These are phyloP conservation scores for Arctopsyche grandis DNA, from an alignment of 1,140 invertebrate genomes.

Conservation along the genomic window DNA sequence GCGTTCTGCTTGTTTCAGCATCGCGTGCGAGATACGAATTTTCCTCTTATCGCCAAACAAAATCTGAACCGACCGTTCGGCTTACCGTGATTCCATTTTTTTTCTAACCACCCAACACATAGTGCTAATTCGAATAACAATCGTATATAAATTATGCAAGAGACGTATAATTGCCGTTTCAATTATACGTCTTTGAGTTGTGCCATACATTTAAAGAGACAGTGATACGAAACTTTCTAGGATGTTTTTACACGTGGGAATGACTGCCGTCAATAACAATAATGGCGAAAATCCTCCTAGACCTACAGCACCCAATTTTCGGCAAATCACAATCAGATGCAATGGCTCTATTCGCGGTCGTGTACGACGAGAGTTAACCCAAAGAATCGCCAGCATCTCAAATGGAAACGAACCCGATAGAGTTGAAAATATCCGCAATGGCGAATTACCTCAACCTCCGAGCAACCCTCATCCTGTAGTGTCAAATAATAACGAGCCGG, in stretches of 20 bases:
- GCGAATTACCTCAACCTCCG: not conserved
- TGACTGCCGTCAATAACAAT: conserved; percentile 40
- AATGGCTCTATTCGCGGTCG: conserved; percentile 7
- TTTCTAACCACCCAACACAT: too few species aligned
- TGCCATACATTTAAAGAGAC: too few species aligned
- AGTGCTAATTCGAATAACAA: too few species aligned
- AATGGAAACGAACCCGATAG: not conserved
- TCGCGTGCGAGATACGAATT: not conserved
- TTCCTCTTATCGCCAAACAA: not conserved
- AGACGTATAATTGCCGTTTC: too few species aligned
- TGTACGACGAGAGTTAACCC: not conserved
- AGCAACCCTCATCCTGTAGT: not conserved
- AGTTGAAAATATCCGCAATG: conserved; percentile 24
- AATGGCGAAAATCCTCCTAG: conserved; percentile 29
- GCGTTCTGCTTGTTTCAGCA: not conserved
- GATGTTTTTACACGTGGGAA: conserved; percentile 46
- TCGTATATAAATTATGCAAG: too few species aligned
- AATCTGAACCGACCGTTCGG: not conserved
- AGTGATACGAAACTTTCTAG: not conserved
- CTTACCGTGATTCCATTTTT: not conserved
- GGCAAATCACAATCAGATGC: not conserved
- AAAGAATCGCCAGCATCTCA: not conserved
- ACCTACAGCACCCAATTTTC: not conserved
- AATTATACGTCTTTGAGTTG: too few species aligned
- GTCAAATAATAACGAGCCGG: conserved; percentile 29